phyloP scores from a whole-genome alignment of 2,797 vertebrate genomes.

The Coregonus ussuriensis region DNA sequence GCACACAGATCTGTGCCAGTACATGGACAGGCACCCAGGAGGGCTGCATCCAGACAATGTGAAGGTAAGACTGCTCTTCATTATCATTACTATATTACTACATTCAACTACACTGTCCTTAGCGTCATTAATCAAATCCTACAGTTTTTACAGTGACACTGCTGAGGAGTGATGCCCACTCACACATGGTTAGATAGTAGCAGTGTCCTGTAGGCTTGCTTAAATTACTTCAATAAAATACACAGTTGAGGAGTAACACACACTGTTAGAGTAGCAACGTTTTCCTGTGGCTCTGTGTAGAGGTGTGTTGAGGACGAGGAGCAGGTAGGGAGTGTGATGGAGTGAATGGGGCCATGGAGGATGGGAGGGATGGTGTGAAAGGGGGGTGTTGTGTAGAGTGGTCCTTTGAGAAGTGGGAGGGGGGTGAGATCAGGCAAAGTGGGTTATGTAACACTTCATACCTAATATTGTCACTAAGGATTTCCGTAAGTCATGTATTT shows the following conservation, averaged over 20 bases:
- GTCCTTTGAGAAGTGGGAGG: neutral
- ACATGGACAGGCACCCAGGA: conserved; percentile 97
- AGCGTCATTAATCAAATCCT: neutral
- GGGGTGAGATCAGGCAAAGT: conserved; percentile 40
- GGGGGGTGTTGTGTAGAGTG: neutral
- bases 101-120: neutral
- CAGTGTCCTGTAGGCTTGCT: too few species aligned
- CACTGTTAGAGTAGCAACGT: neutral
- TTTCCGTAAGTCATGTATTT: conserved; percentile 63
- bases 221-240: neutral
- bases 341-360: too few species aligned
- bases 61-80: conserved; percentile 81
- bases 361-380: neutral
- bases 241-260: neutral
- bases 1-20: conserved; percentile 99
- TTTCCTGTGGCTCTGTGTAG: neutral
- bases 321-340: too few species aligned
- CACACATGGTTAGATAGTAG: too few species aligned
- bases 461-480: conserved; percentile 50
- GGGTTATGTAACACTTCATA: conserved; percentile 57
- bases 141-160: neutral
- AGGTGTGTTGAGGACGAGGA: neutral
- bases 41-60: conserved; percentile 95
- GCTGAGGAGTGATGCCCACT: too few species aligned
- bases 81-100: neutral